phyloP scores from a whole-genome alignment of 2,888 invertebrate species.

The Drosophila emarginata region DNA sequence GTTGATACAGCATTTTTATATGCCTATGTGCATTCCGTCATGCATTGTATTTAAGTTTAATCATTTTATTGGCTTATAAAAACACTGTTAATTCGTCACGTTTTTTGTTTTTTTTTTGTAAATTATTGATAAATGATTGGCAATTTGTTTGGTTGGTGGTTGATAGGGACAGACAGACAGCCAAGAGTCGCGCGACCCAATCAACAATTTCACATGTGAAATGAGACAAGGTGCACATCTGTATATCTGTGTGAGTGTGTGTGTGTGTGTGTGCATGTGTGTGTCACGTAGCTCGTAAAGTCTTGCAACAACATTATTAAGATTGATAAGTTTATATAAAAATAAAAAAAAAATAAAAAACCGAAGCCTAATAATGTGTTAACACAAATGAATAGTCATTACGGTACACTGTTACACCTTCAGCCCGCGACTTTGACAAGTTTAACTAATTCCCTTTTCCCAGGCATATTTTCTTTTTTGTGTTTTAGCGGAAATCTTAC shows the following conservation, averaged over 20 bases:
- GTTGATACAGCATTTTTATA: neutral
- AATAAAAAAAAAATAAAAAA: neutral
- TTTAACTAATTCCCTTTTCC: constrained; percentile 49
- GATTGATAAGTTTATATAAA: constrained; percentile 52
- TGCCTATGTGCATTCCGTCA: constrained; percentile 2
- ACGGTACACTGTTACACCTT: constrained; percentile 26
- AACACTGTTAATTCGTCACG: constrained; percentile 70
- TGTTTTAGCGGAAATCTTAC: constrained; percentile 66
- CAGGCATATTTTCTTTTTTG: constrained; percentile 52
- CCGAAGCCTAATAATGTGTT: constrained; percentile 72
- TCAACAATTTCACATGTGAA: constrained; percentile 27
- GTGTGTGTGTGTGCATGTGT: constrained; percentile 33
- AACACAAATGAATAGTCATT: constrained; percentile 75
- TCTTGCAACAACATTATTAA: constrained; percentile 55
- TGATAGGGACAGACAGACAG: constrained; percentile 32
- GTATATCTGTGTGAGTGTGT: constrained; percentile 8
- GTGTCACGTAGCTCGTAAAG: constrained; percentile 59
- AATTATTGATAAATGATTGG: constrained; percentile 67
- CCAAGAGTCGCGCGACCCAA: constrained; percentile 66
- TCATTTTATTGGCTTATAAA: constrained; percentile 54
- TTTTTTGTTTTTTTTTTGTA: constrained; percentile 25
- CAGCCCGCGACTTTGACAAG: constrained; percentile 23
- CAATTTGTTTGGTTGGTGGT: constrained; percentile 51
- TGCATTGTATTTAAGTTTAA: constrained; percentile 17
- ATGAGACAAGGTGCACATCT: constrained; percentile 5